Base-by-base conservation (phyloP, 2,888 invertebrate genomes). In the Epistrophe eligans region DNA sequence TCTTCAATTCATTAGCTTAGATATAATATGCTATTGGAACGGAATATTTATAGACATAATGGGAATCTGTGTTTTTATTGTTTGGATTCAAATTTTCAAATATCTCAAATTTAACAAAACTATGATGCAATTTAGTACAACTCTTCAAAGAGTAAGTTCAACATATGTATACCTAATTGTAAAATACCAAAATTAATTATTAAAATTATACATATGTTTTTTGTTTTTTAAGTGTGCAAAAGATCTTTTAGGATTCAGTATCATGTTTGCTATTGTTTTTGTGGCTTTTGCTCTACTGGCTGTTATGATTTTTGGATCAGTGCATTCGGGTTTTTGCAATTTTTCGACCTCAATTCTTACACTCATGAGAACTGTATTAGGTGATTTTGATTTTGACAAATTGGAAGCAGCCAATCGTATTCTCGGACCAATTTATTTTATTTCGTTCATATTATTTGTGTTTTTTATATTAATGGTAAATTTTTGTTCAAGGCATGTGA, bases 61-160 rank as follows among this genome's bases (percentile, higher is more conserved):
- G 64, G 90, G 82, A 10, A 2, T 88, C 0, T 15, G 79, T 0
- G 64, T 89, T 55, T 89, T 90, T 32, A 38, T 90, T 7, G 17
- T 35, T 24, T 90, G 90, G 90, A 62, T 90, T 28, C 81, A 88
- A 35, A 5, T 89, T 32, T 71, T 90, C 0, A 28, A 74, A 0
- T 90, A 88, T 48, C 72, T 88, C 0, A 55, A 52, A 7, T 87
- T 90, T 15, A 90, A 89, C 62, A 90, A 85, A n/a, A 90, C 89
- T 1, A 77, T 90, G 84, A 45, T 76, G 35, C 80, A 88, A 57
- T 88, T 90, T 17, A 50, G 52, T 0, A 67, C 32, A 4, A 79
- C 89, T 1, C 0, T 89, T 17, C 24, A 52, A 9, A 50, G 48
- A 79, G 90, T 90, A 43, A 17, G 15, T 13, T 15, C 8, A 57